phyloP scores from a whole-genome alignment of 2,797 vertebrate genomes.

The Chloroceryle inda region DNA sequence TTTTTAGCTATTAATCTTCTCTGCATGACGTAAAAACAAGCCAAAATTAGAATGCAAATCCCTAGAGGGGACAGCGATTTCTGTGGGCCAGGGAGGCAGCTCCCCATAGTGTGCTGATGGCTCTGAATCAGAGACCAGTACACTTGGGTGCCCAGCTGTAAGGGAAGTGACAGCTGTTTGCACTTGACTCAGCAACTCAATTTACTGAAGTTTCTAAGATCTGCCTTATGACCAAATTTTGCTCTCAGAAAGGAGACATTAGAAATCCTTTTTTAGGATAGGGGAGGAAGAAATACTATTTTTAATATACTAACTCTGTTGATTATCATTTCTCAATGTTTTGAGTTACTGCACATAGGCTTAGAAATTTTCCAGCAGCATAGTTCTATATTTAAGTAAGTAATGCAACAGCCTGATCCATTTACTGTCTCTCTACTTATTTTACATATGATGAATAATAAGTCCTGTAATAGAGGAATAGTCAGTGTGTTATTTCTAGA shows the following conservation, averaged over 20 bases:
- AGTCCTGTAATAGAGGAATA: background rate
- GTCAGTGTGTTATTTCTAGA: background rate
- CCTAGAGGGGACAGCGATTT: background rate
- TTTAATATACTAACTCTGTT: slow-evolving; percentile 5
- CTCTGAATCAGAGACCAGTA: background rate
- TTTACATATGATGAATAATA: background rate
- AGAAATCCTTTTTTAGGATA: background rate
- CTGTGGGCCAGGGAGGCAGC: background rate
- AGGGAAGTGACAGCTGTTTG: background rate
- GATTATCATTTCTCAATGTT: background rate
- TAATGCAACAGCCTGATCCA: background rate
- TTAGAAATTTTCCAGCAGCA: background rate
- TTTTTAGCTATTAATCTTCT: slow-evolving; percentile 24
- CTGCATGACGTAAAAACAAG: background rate
- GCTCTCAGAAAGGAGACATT: background rate
- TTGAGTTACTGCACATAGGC: background rate
- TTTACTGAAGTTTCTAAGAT: background rate
- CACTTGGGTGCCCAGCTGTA: fast-evolving
- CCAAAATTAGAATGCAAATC: slow-evolving; percentile 25
- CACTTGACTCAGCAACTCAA: background rate
- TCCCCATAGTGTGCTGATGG: fast-evolving
- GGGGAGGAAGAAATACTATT: background rate
- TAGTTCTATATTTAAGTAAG: background rate
- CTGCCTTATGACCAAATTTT: background rate
- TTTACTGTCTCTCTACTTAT: background rate